Conservation (phyloP, 2,797 vertebrate species). For the Fistularia tabacaria region DNA sequence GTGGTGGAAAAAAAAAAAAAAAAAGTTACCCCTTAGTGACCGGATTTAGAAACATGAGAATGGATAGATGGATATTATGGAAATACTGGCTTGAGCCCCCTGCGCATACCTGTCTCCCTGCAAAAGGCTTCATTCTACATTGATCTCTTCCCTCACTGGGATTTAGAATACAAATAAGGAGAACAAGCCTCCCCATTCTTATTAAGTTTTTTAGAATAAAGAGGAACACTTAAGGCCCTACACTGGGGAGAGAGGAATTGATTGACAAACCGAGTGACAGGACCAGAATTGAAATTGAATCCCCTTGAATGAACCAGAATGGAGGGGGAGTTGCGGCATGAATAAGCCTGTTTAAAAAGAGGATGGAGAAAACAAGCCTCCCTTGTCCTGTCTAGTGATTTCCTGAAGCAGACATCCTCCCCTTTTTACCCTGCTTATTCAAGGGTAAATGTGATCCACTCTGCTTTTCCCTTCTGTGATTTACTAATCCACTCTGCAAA, state of each 20-base stretch:
- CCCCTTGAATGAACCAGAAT: conserved; percentile 70
- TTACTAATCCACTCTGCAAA: conserved; percentile 55
- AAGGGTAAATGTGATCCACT: conserved; percentile 64
- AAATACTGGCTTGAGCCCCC: conserved; percentile 41
- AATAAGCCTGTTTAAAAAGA: conserved; percentile 74
- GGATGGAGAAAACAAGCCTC: conserved; percentile 69
- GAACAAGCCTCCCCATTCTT: conserved; percentile 74
- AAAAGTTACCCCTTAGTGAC: conserved; percentile 37
- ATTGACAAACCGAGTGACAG: conserved; percentile 66
- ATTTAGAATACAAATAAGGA: conserved; percentile 73
- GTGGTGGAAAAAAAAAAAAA: conserved; percentile 23
- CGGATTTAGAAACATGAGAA: conserved; percentile 26
- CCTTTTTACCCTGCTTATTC: conserved; percentile 64
- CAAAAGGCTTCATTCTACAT: conserved; percentile 48
- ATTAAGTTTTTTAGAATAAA: conserved; percentile 74
- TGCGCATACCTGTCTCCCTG: conserved; percentile 54
- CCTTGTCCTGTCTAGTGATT: conserved; percentile 71
- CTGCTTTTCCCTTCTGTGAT: conserved; percentile 38
- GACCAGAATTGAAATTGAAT: conserved; percentile 75
- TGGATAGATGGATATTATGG: conserved; percentile 17
- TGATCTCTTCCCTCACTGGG: conserved; percentile 50
- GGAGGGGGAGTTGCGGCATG: conserved; percentile 67
- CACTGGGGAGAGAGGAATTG: conserved; percentile 68
- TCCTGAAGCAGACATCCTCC: conserved; percentile 74
- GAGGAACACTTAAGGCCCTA: conserved; percentile 62